phyloP scores from a whole-genome alignment of 2,113 vertebrate species.

The Eolophus roseicapilla region DNA sequence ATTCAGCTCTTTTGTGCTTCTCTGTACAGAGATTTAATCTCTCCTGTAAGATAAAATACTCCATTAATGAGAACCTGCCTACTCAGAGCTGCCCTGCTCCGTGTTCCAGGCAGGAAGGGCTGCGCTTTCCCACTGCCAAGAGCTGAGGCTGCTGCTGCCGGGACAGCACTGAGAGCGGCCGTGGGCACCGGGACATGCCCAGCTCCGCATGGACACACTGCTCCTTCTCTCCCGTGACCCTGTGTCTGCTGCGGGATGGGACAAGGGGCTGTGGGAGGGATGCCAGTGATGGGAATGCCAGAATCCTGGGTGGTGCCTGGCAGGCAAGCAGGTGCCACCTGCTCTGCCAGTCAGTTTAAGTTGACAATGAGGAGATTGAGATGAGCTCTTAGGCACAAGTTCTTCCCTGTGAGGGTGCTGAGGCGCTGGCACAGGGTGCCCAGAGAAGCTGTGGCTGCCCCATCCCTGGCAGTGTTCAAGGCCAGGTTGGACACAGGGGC shows the following conservation, averaged over 20 bases:
- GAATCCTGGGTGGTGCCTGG: neutral
- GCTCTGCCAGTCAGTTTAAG: fast-evolving
- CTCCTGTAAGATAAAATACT: neutral
- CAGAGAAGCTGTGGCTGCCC: too few species aligned
- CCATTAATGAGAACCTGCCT: neutral
- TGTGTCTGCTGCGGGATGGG: fast-evolving
- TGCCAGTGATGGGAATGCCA: neutral
- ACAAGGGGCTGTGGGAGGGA: neutral
- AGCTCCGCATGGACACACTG: fast-evolving
- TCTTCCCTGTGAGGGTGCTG: neutral
- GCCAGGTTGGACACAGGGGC: too few species aligned
- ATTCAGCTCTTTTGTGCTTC: neutral
- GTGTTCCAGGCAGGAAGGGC: neutral
- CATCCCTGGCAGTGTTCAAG: too few species aligned
- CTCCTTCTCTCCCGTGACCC: too few species aligned
- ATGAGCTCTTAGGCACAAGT: neutral
- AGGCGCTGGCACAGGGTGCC: neutral
- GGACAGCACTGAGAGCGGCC: fast-evolving
- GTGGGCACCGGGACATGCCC: neutral
- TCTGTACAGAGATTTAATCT: neutral
- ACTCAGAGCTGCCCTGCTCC: neutral
- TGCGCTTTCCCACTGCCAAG: neutral
- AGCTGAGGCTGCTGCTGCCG: fast-evolving
- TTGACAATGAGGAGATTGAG: neutral
- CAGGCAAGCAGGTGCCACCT: fast-evolving